These are phyloP conservation scores for Noctua comes DNA, from an alignment of 2,888 invertebrate genomes.

Conservation along the genomic window DNA sequence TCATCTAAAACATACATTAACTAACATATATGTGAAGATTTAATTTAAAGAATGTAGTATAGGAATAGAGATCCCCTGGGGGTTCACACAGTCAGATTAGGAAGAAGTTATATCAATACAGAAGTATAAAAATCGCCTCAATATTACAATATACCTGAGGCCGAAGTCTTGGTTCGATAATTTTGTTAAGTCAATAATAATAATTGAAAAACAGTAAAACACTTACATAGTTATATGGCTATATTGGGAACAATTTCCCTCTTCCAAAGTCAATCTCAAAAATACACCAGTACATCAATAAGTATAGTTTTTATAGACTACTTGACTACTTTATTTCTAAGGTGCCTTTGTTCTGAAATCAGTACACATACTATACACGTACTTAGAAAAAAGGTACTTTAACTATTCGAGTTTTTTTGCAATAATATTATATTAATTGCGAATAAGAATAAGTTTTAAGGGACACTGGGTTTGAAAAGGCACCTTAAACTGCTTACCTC, in stretches of 20 bases:
- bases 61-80: conserved; percentile 52
- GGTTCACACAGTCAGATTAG: conserved; percentile 34
- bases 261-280: conserved; percentile 49
- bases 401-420: conserved; percentile 15
- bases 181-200: conserved; percentile 26
- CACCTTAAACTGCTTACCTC: conserved; percentile 31
- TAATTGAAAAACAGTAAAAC: conserved; percentile 12
- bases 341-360: conserved; percentile 36
- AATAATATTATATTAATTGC: background rate
- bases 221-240: conserved; percentile 31
- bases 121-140: conserved; percentile 36
- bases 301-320: conserved; percentile 26
- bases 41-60: conserved; percentile 54
- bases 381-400: conserved; percentile 4
- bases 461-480: conserved; percentile 21
- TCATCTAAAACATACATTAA: conserved; percentile 55
- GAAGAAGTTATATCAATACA: conserved; percentile 37
- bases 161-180: conserved; percentile 50
- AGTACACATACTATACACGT: conserved; percentile 24
- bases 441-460: background rate
- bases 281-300: conserved; percentile 37
- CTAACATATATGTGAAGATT: conserved; percentile 33
- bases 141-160: conserved; percentile 23
- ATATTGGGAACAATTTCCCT: conserved; percentile 17
- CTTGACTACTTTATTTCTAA: conserved; percentile 15